phyloP scores from a whole-genome alignment of 1,140 invertebrate species.

The Trichogramma pretiosum region DNA sequence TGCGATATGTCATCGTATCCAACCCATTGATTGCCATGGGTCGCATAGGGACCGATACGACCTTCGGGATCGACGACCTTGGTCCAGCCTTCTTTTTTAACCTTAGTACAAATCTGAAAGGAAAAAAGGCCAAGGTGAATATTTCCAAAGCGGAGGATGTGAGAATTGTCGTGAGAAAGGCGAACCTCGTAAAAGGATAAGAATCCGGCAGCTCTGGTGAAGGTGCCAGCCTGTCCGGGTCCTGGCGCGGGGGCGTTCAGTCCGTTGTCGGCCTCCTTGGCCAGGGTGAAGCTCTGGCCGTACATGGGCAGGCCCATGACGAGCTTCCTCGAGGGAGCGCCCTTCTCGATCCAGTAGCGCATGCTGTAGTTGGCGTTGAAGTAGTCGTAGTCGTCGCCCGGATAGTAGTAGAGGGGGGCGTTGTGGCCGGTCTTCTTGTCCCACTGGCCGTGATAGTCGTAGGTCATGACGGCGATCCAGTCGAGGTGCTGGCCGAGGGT shows the following conservation, averaged over 20 bases:
- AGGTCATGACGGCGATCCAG: constrained; percentile 81
- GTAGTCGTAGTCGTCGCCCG: constrained; percentile 58
- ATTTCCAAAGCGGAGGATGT: not conserved
- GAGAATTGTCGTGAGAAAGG: not conserved
- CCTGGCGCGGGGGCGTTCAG: constrained; percentile 62
- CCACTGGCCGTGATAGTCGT: constrained; percentile 74
- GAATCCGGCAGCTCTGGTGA: constrained; percentile 70
- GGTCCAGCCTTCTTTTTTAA: constrained; percentile 55
- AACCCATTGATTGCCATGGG: constrained; percentile 69
- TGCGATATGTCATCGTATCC: constrained; percentile 68
- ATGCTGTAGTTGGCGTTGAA: constrained; percentile 78
- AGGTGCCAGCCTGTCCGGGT: constrained; percentile 67
- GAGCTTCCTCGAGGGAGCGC: constrained; percentile 65
- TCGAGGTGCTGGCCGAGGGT: constrained; percentile 62
- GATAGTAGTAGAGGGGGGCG: constrained; percentile 65
- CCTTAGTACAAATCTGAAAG: constrained; percentile 53
- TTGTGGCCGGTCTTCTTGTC: constrained; percentile 75
- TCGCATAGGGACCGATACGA: constrained; percentile 65
- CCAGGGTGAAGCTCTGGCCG: constrained; percentile 71
- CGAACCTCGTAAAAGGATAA: constrained; percentile 76
- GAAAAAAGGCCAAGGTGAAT: constrained; percentile 1
- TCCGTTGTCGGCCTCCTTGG: constrained; percentile 47
- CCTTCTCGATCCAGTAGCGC: constrained; percentile 70
- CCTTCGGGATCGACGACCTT: constrained; percentile 54
- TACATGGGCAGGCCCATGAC: constrained; percentile 78